A percentile compares a stretch with the other conserved stretches of the same genome.
Evolutionary conservation across 2,888 invertebrate genomes (phyloP).

Genomic region (Ceratothoa steindachneri): DNA sequence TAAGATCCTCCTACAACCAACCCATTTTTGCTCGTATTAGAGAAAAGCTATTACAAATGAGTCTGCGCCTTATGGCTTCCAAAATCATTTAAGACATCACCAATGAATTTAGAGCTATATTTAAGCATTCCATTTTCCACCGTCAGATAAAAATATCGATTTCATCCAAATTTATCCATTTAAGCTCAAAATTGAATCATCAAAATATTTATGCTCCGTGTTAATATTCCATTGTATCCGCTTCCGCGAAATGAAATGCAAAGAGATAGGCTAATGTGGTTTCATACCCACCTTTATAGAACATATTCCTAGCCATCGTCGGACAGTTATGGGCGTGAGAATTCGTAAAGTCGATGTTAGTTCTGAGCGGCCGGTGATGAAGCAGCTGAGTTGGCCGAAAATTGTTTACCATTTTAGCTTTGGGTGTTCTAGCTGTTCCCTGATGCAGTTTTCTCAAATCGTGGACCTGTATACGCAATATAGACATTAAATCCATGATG

Average conservation of each 20-base stretch:
- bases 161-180: too few relatives aligned
- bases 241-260: not conserved
- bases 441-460: conserved; percentile 67
- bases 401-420: conserved; percentile 89
- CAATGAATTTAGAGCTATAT: too few relatives aligned
- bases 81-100: too few relatives aligned
- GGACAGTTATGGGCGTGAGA: conserved; percentile 21
- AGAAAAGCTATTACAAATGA: too few relatives aligned
- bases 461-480: conserved; percentile 63
- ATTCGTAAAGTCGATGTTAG: conserved; percentile 85
- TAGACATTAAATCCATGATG: not conserved
- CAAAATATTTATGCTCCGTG: too few relatives aligned
- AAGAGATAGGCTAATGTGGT: not conserved
- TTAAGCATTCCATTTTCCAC: too few relatives aligned
- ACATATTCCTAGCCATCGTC: conserved; percentile 32
- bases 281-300: conserved; percentile 29
- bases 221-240: too few relatives aligned
- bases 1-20: too few relatives aligned
- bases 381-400: conserved; percentile 88
- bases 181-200: too few relatives aligned
- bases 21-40: too few relatives aligned
- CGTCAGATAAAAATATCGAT: too few relatives aligned
- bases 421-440: conserved; percentile 57
- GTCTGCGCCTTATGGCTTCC: too few relatives aligned
- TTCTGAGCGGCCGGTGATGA: conserved; percentile 87